phyloP scores from a whole-genome alignment of 2,888 invertebrate species.

The Tachina fera region DNA sequence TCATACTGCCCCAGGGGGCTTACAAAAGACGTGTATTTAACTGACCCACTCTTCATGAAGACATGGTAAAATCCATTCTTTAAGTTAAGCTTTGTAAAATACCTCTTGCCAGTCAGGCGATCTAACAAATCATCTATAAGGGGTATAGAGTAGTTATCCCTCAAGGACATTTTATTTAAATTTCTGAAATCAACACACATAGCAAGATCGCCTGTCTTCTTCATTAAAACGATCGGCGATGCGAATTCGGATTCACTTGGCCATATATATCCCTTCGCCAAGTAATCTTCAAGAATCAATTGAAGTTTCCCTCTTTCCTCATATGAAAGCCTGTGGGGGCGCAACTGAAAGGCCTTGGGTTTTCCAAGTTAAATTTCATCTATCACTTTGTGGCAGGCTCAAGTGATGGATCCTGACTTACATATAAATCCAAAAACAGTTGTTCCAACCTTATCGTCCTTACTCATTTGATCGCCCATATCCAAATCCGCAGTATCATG shows the following conservation, averaged over 20 bases:
- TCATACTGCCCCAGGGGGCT: too few species aligned
- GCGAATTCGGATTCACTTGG: neutral
- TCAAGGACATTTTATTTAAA: slow-evolving; percentile 32
- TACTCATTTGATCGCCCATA: neutral
- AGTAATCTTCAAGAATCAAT: slow-evolving; percentile 37
- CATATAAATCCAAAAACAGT: neutral
- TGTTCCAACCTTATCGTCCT: neutral
- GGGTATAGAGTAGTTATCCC: slow-evolving; percentile 54
- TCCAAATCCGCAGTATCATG: neutral
- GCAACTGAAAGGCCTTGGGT: slow-evolving; percentile 55
- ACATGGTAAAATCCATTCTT: slow-evolving; percentile 54
- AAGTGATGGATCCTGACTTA: slow-evolving; percentile 4
- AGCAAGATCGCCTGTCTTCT: slow-evolving; percentile 39
- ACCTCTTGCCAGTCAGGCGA: slow-evolving; percentile 4
- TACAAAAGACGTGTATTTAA: too few species aligned
- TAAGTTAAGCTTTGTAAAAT: slow-evolving; percentile 58
- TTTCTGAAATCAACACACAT: slow-evolving; percentile 15
- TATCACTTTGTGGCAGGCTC: slow-evolving; percentile 45
- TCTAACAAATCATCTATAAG: slow-evolving; percentile 57
- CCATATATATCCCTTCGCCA: slow-evolving; percentile 18
- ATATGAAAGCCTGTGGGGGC: slow-evolving; percentile 52
- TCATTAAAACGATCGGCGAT: slow-evolving; percentile 7
- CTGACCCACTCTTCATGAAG: slow-evolving; percentile 16
- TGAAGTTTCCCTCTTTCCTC: slow-evolving; percentile 45
- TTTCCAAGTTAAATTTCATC: slow-evolving; percentile 49